These are phyloP conservation scores for Ephialtes manifestator DNA, from an alignment of 2,888 invertebrate species.

Conservation along the genomic window DNA sequence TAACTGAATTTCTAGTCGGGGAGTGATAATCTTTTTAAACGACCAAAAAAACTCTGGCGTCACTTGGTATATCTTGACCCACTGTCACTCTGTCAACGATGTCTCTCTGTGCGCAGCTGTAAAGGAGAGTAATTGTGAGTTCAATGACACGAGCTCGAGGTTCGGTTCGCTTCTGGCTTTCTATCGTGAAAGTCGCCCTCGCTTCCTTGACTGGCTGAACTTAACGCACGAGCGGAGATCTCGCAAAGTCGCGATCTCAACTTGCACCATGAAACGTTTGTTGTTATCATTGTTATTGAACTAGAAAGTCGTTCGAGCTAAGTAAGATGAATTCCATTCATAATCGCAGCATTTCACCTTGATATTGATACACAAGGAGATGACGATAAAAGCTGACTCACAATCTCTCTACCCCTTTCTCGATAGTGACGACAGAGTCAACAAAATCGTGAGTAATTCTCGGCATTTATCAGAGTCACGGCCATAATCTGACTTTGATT, in stretches of 20 bases:
- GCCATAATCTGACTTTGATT: not conserved
- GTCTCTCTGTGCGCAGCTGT: not conserved
- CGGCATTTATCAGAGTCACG: not conserved
- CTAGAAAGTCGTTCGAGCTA: constrained; percentile 27
- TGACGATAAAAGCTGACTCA: not conserved
- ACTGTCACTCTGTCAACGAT: not conserved
- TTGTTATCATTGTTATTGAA: constrained; percentile 29
- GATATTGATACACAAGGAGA: not conserved
- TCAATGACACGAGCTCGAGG: constrained; percentile 58
- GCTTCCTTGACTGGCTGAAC: not conserved
- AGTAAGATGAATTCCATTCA: not conserved
- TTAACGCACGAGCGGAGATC: constrained; percentile 17
- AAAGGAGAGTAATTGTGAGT: constrained; percentile 52
- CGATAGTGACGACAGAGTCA: not conserved
- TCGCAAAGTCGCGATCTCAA: constrained; percentile 61
- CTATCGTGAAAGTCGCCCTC: constrained; percentile 69
- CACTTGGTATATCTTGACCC: not conserved
- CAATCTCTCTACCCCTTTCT: not conserved
- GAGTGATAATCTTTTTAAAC: not conserved
- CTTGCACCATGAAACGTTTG: constrained; percentile 56
- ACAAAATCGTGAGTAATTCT: not conserved
- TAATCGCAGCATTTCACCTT: constrained; percentile 32
- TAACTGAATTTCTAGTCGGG: not conserved
- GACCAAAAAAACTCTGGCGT: not conserved
- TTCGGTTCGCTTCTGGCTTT: constrained; percentile 57